phyloP scores from a whole-genome alignment of 2,797 vertebrate species.

The Paratrypauchen microcephalus region DNA sequence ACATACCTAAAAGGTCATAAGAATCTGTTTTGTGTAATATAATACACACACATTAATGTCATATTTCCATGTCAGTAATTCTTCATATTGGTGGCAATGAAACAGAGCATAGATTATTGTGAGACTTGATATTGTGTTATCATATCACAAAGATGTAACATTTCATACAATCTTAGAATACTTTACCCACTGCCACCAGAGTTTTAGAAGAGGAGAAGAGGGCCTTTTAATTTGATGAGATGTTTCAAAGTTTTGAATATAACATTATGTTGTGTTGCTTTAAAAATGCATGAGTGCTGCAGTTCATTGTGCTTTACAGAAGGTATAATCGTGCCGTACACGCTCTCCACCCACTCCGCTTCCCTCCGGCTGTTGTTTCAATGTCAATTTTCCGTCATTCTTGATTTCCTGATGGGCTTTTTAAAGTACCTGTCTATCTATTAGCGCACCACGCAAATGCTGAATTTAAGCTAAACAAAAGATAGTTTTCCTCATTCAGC shows the following conservation, averaged over 20 bases:
- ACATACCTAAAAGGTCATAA: too few species aligned
- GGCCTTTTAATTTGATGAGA: not conserved
- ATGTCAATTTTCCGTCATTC: constrained; percentile 56
- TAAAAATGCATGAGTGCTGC: not conserved
- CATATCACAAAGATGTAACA: not conserved
- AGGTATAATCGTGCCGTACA: constrained; percentile 10
- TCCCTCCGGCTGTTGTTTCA: constrained; percentile 54
- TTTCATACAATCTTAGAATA: not conserved
- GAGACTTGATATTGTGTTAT: not conserved
- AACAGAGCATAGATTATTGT: not conserved
- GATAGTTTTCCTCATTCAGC: not conserved
- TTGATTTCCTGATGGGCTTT: constrained; percentile 43
- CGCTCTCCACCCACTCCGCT: constrained; percentile 26
- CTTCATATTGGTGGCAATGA: not conserved
- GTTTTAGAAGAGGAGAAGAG: not conserved
- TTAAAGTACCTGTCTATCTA: constrained; percentile 36
- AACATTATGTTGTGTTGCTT: not conserved
- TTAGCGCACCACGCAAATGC: constrained; percentile 26
- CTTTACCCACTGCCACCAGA: not conserved
- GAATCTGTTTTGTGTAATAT: too few species aligned
- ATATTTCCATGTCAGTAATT: not conserved
- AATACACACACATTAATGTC: not conserved
- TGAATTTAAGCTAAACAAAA: constrained; percentile 18
- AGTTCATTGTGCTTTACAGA: constrained; percentile 15
- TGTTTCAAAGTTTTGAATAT: not conserved